Evolutionary conservation across 2,797 vertebrate genomes (phyloP).

Genomic region (Sebastes reedi): DNA sequence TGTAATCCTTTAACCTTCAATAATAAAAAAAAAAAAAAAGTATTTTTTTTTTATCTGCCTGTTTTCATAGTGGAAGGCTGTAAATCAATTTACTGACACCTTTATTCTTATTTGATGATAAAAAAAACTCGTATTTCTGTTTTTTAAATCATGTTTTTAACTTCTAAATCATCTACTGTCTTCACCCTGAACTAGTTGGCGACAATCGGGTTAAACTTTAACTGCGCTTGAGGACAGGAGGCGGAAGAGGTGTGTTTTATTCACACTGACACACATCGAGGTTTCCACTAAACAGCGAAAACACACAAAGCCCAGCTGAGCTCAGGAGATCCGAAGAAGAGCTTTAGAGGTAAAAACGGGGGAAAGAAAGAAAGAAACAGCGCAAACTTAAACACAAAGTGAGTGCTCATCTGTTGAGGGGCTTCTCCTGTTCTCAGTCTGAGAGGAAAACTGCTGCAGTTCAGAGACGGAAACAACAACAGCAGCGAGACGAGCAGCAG

Average conservation of each 20-base stretch:
- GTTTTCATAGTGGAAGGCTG: too few species aligned
- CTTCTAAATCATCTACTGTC: neutral
- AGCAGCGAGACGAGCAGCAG: neutral
- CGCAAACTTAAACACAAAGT: accelerated
- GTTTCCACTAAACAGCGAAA: slow-evolving; percentile 28
- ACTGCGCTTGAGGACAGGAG: slow-evolving; percentile 29
- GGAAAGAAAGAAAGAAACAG: neutral
- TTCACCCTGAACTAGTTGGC: neutral
- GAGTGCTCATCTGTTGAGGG: neutral
- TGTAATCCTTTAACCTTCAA: too few species aligned
- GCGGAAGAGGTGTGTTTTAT: slow-evolving; percentile 77
- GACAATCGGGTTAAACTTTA: slow-evolving; percentile 43
- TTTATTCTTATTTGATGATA: neutral
- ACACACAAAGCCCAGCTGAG: neutral
- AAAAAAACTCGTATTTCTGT: neutral
- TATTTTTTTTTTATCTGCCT: too few species aligned
- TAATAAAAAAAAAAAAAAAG: too few species aligned
- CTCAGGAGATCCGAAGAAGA: neutral
- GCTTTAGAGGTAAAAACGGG: too few species aligned
- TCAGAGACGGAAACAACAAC: slow-evolving; percentile 23
- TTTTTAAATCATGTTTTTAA: neutral
- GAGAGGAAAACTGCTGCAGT: slow-evolving; percentile 18
- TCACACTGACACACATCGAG: neutral
- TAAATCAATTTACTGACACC: too few species aligned
- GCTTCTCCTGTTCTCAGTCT: neutral